Evolutionary conservation across 2,888 invertebrate genomes (phyloP).

Genomic region (Baronia brevicornis): DNA sequence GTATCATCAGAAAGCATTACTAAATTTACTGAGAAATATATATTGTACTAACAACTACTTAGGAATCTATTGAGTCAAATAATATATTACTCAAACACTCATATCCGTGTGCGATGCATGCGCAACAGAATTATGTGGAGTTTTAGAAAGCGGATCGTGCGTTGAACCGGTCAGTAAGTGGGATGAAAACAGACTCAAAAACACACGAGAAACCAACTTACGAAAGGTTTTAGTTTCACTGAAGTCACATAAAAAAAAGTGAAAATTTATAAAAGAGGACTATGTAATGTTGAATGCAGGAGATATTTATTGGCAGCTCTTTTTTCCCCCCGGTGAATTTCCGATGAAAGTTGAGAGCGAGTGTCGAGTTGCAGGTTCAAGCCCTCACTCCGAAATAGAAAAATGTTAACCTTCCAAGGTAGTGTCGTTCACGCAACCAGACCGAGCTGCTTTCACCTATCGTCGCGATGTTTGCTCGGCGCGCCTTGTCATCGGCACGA

Average conservation of each 20-base stretch:
- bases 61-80: slow-evolving; percentile 25
- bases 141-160: slow-evolving; percentile 66
- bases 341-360: slow-evolving; percentile 55
- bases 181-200: slow-evolving; percentile 46
- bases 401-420: slow-evolving; percentile 66
- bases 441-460: slow-evolving; percentile 56
- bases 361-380: slow-evolving; percentile 43
- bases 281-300: slow-evolving; percentile 1
- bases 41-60: slow-evolving; percentile 11
- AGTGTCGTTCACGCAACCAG: slow-evolving; percentile 52
- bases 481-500: slow-evolving; percentile 21
- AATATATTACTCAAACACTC: slow-evolving; percentile 33
- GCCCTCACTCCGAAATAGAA: slow-evolving; percentile 63
- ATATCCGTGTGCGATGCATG: slow-evolving; percentile 63
- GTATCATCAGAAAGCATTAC: neutral
- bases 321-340: slow-evolving; percentile 56
- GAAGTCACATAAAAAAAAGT: slow-evolving; percentile 4
- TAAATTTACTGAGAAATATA: slow-evolving; percentile 1
- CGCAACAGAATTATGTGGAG: slow-evolving; percentile 38
- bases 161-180: slow-evolving; percentile 50
- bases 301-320: slow-evolving; percentile 13
- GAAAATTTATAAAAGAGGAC: slow-evolving; percentile 1
- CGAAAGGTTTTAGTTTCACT: slow-evolving; percentile 22
- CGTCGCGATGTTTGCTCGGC: slow-evolving; percentile 49
- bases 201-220: slow-evolving; percentile 27